phyloP scores from a whole-genome alignment of 2,888 invertebrate genomes.

The Pterostichus niger region DNA sequence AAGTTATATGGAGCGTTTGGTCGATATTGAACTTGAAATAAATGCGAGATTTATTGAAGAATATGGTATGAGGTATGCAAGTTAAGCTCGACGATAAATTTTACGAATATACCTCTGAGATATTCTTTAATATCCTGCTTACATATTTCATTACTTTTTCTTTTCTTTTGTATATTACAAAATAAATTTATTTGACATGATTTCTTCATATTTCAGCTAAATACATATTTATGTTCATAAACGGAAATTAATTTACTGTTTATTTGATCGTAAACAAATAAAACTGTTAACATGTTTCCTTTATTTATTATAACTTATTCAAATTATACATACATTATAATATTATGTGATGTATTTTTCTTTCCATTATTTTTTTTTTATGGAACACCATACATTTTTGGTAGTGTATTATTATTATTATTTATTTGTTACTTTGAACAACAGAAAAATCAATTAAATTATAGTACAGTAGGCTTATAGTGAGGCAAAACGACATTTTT shows the following conservation, averaged over 20 bases:
- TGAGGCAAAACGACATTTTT: too few species aligned
- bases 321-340: too few species aligned
- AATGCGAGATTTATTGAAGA: conserved; percentile 18
- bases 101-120: not conserved
- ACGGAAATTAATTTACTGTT: not conserved
- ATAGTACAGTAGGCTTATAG: too few species aligned
- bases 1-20: not conserved
- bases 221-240: not conserved
- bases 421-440: too few species aligned
- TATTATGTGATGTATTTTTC: too few species aligned
- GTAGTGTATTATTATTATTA: too few species aligned
- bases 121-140: conserved; percentile 26
- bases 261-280: not conserved
- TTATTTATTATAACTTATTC: too few species aligned
- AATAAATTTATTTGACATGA: not conserved
- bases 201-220: not conserved
- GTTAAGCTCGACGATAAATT: conserved; percentile 3
- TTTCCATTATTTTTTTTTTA: too few species aligned
- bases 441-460: too few species aligned
- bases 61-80: not conserved
- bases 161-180: not conserved
- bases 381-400: too few species aligned
- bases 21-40: conserved; percentile 12
- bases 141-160: conserved; percentile 10
- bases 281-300: too few species aligned